Conservation (phyloP, 2,888 invertebrate genomes). For the Magallana nippona region DNA sequence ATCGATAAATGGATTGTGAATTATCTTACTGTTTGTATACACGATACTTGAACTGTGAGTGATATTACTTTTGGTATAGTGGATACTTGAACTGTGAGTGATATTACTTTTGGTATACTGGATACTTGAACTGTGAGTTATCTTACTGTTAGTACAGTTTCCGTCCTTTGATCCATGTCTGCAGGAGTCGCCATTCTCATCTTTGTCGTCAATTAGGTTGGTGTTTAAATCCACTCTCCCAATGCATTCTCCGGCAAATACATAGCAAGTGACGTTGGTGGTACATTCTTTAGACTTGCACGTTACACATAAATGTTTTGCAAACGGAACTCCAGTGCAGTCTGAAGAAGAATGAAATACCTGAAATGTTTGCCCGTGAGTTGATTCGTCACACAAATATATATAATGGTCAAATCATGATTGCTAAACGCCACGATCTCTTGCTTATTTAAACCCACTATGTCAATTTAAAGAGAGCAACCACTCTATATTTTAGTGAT, state of each 20-base stretch:
- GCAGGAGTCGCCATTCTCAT: background rate
- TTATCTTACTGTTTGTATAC: background rate
- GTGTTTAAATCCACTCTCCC: background rate
- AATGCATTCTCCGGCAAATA: background rate
- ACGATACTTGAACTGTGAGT: background rate
- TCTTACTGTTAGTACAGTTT: slow-evolving; percentile 3
- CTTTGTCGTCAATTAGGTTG: background rate
- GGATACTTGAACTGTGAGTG: background rate
- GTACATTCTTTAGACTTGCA: background rate
- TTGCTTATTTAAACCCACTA: too few species aligned
- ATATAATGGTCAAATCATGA: too few species aligned
- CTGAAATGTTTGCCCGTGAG: too few species aligned
- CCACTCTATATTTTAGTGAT: too few species aligned
- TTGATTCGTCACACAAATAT: too few species aligned
- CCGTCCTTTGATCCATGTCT: background rate
- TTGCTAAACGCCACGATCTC: too few species aligned
- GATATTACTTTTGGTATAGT: background rate
- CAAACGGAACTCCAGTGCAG: slow-evolving; percentile 9
- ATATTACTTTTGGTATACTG: background rate
- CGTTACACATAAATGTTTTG: background rate
- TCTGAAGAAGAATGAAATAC: background rate
- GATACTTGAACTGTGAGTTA: background rate
- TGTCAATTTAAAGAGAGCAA: too few species aligned
- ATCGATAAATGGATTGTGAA: too few species aligned
- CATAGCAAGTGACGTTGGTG: background rate